A percentile compares a stretch with the other conserved stretches of the same genome.
These are phyloP conservation scores for Ardeotis arabs DNA, from an alignment of 2,113 vertebrate genomes.

Conservation along the genomic window DNA sequence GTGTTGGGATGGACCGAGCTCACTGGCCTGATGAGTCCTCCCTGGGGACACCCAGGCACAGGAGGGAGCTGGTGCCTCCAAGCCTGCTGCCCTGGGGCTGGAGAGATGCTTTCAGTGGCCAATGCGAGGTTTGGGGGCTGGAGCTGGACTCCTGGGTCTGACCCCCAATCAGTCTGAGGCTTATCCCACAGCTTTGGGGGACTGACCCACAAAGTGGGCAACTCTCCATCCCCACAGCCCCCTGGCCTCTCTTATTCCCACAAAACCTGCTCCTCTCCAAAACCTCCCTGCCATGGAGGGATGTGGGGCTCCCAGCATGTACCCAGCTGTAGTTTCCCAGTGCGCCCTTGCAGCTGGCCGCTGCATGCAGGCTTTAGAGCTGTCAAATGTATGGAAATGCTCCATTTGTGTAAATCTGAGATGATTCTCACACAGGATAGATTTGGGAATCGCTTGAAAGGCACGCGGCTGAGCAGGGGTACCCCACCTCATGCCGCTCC, in stretches of 20 bases:
- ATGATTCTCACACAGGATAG: background rate
- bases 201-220: background rate
- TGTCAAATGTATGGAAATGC: background rate
- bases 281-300: background rate
- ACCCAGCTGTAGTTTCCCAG: rapidly evolving
- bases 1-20: background rate
- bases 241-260: background rate
- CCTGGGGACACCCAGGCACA: background rate
- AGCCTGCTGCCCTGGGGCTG: background rate
- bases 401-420: background rate
- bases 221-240: background rate
- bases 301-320: rapidly evolving
- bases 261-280: background rate
- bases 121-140: background rate
- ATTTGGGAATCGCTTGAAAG: background rate
- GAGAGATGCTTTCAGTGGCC: background rate
- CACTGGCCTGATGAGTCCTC: background rate
- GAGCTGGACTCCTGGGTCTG: background rate
- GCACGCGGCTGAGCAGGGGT: rapidly evolving
- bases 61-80: background rate
- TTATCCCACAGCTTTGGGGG: background rate
- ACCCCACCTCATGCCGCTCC: background rate
- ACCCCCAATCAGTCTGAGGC: background rate
- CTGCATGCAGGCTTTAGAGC: rapidly evolving
- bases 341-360: background rate